Evolutionary conservation across 2,113 vertebrate species (phyloP), one percentile per base, ranked within the genome.

Genomic region (Clarias gariepinus): DNA sequence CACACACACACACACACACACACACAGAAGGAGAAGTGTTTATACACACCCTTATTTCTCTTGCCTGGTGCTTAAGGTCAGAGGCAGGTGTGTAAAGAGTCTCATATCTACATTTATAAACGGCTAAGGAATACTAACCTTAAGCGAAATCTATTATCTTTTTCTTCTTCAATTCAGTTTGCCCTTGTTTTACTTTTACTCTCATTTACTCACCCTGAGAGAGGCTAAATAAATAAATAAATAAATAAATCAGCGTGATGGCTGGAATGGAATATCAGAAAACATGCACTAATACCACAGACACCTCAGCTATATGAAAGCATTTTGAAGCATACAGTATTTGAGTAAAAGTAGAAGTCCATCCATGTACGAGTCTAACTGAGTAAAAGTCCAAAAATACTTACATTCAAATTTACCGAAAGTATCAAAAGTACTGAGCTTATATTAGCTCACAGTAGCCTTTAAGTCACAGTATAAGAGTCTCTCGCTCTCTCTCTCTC

Each of bases 31-130:
- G 30, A 73, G 55, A 47, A 30, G 36, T 84, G 57, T 74, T 84
- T n/a, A 73, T 84, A 76, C 58, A 52, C 36, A 68, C n/a, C 53
- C 53, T 83, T 71, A 83, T 57, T 71, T 58, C 52, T 53, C 21
- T 60, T 71, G 30, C 68, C 68, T 71, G 33, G 68, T 84, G 68
- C 53, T 53, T 55, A n/a, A 16, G 55, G 58, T 61, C 69, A 47
- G 83, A 76, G 2, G 69, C 15, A 19, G 25, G 66, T 57, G 52
- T 33, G 41, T 53, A 30, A 30, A 30, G 9, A 13, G 53, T 76
- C 36, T 57, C 69, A 7, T 85, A 76, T 63, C n/a, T 18, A 5
- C 18, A 8, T 18, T 63, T 41, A 53, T n/a, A 47, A 64, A n/a
- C 53, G 58, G 16, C 58, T 64, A 57, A 84, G 33, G 30, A 74